Percentiles rank a stretch among this genome's conserved stretches.
Evolutionary conservation across 2,888 invertebrate genomes (phyloP).

Genomic region (Plebejus argus): DNA sequence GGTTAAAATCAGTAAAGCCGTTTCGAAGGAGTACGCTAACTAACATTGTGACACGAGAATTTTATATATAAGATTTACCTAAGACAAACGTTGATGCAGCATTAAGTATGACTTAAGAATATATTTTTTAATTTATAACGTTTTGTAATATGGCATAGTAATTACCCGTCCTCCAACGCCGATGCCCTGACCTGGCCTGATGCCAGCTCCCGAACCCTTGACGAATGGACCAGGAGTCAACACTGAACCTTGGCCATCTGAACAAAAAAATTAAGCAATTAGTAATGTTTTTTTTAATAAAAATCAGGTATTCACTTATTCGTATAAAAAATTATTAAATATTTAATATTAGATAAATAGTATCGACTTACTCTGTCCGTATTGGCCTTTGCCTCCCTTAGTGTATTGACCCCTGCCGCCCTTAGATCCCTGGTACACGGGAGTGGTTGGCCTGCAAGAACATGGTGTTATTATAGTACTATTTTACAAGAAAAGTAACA

Average conservation of each 20-base stretch:
- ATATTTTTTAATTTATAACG: background rate
- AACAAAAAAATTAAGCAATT: background rate
- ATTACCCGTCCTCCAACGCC: constrained; percentile 39
- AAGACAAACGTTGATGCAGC: background rate
- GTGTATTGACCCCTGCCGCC: constrained; percentile 46
- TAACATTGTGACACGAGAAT: too few species aligned
- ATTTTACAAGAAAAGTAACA: background rate
- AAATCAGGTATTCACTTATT: background rate
- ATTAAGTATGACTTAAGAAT: background rate
- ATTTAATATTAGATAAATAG: constrained; percentile 33
- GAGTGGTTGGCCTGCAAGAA: constrained; percentile 12
- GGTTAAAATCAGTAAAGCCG: too few species aligned
- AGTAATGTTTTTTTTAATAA: background rate
- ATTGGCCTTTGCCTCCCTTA: constrained; percentile 51
- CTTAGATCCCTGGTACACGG: constrained; percentile 45
- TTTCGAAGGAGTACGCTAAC: too few species aligned
- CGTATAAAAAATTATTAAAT: background rate
- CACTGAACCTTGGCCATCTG: constrained; percentile 42
- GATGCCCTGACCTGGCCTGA: constrained; percentile 40
- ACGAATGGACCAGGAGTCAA: constrained; percentile 32
- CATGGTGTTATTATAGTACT: background rate
- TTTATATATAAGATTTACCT: background rate
- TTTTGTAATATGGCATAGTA: background rate
- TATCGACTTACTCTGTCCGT: constrained; percentile 45
- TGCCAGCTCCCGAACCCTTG: constrained; percentile 35